Evolutionary conservation across 2,113 vertebrate genomes (phyloP).

Genomic region (Nannobrachium achirus): DNA sequence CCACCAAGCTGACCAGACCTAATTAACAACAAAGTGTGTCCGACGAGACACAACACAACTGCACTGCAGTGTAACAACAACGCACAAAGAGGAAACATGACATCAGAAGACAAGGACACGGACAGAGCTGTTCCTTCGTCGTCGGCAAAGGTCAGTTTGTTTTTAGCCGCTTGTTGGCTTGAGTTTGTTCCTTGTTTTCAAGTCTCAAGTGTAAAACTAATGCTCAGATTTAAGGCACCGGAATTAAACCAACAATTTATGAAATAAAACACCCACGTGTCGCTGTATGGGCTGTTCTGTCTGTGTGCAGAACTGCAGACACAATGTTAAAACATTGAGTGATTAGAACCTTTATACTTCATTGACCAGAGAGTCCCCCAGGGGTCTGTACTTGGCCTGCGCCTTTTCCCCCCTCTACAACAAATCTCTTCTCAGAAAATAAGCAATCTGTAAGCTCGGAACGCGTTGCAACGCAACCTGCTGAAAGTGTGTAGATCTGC

Average conservation of each 20-base stretch:
- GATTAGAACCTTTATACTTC: too few species aligned
- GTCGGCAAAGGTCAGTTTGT: constrained; percentile 49
- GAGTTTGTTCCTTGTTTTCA: neutral
- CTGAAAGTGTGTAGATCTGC: too few species aligned
- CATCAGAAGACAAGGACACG: constrained; percentile 3
- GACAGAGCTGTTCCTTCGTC: constrained; percentile 10
- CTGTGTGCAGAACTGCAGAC: too few species aligned
- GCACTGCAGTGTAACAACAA: neutral
- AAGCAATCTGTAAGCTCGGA: too few species aligned
- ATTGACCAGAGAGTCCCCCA: too few species aligned
- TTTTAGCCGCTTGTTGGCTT: neutral
- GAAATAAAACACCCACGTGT: too few species aligned
- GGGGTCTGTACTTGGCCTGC: too few species aligned
- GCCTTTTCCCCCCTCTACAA: too few species aligned
- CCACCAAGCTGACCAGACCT: constrained; percentile 15
- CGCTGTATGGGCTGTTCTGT: too few species aligned
- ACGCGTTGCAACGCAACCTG: too few species aligned
- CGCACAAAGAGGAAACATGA: neutral
- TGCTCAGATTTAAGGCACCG: neutral
- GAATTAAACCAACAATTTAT: neutral
- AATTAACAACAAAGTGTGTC: constrained; percentile 18
- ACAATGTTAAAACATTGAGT: too few species aligned
- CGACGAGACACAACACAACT: constrained; percentile 1
- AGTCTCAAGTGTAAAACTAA: neutral
- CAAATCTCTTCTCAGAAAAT: too few species aligned